Base-by-base conservation (phyloP, 2,797 vertebrate species). In the Crocodylus rhombifer region DNA sequence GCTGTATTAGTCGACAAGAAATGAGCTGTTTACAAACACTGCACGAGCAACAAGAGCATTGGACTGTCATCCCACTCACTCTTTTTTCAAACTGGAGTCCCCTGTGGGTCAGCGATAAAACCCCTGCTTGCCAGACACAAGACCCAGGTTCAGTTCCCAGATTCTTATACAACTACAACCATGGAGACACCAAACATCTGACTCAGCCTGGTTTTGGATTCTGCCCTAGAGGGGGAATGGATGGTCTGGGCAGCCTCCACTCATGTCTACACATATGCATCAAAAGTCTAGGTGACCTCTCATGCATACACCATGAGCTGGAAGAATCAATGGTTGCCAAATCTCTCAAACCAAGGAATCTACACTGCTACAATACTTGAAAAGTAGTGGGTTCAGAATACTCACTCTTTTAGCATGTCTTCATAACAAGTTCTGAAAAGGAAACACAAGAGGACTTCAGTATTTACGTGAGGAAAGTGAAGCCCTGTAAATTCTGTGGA, bases 401-500 rank as follows among this genome's bases (percentile, higher is more conserved):
- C 99, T 99, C 97, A 88, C 98, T 98, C 97, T 91, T 98, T 98
- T 95, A 97, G 88, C 99, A 99, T 98, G 82, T 98, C 98, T 28
- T 99, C 97, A 13, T 99, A 99, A 96, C 99, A 99, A 1, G 98
- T 99, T 97, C 99, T 99, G 98, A 77, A 98, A 87, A 94, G 36
- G 93, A 78, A 96, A 84, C 42, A 85, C 36, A 90, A n/a, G 1
- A 83, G 20, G 69, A 75, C 51, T 4, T 75, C 10, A 77, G 63
- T 82, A 73, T 33, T 36, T 73, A 42, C 36, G 8, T 14, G 26
- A 71, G 25, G 57, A 73, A 2, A 65, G 55, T 0, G 1, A 10
- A 57, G 14, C 61, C 23, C 2, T 14, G 16, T 20, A 76, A 82
- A 14, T 36, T 33, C 30, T 7, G 3, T 16, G 17, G 5, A 36